phyloP scores from a whole-genome alignment of 2,797 vertebrate species.

The Antennarius maculatus region DNA sequence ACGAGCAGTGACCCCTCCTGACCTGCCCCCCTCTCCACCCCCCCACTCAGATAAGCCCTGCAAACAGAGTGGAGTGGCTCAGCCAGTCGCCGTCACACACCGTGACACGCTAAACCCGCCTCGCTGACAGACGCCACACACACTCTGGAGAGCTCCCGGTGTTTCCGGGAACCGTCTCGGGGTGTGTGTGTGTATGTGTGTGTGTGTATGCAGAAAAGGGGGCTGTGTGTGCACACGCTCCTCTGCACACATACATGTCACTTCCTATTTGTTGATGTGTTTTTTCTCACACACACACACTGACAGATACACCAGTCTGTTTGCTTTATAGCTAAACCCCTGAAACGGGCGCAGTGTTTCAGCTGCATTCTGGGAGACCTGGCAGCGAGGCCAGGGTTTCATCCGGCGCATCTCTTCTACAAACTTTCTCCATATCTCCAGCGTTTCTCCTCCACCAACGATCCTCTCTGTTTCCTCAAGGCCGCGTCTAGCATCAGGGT shows the following conservation, averaged over 20 bases:
- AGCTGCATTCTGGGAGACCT: constrained; percentile 12
- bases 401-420: constrained; percentile 29
- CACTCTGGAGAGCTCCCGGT: constrained; percentile 3
- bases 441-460: constrained; percentile 12
- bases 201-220: background rate
- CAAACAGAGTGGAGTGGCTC: constrained; percentile 66
- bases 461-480: constrained; percentile 28
- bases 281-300: background rate
- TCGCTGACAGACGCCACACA: constrained; percentile 41
- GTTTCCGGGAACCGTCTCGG: too few species aligned
- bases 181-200: constrained; percentile 13
- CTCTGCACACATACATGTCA: constrained; percentile 40
- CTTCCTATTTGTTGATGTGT: constrained; percentile 65
- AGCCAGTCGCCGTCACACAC: constrained; percentile 50
- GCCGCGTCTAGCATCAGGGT: constrained; percentile 48
- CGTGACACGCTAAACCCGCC: constrained; percentile 47
- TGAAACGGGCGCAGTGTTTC: constrained; percentile 54
- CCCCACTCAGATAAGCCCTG: constrained; percentile 67
- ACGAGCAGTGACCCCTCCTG: constrained; percentile 59
- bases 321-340: constrained; percentile 57
- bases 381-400: constrained; percentile 23
- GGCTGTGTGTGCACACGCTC: constrained; percentile 23
- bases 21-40: constrained; percentile 56
- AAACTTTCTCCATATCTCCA: constrained; percentile 49
- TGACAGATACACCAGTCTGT: constrained; percentile 56